A percentile compares a stretch with the other conserved stretches of the same genome.
Conservation (phyloP, 2,113 vertebrate species). For the Cariama cristata region DNA sequence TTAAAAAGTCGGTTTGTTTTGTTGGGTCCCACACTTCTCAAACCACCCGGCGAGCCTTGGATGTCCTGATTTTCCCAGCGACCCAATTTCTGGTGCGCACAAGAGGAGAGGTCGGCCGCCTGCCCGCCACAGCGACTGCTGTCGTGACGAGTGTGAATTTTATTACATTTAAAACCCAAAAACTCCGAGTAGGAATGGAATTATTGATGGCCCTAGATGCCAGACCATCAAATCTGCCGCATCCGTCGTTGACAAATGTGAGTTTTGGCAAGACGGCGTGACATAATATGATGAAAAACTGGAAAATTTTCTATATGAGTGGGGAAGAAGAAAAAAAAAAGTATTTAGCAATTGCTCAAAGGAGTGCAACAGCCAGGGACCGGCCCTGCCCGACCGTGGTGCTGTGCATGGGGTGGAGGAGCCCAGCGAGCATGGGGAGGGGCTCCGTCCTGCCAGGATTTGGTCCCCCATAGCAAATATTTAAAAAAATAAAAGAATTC, state of each 20-base stretch:
- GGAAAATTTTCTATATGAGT: neutral
- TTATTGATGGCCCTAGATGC: neutral
- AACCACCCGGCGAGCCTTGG: neutral
- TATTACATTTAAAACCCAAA: neutral
- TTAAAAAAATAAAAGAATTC: neutral
- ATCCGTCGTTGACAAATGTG: accelerated
- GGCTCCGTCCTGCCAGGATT: neutral
- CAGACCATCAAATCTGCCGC: too few species aligned
- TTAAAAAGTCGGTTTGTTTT: neutral
- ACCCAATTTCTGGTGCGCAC: neutral
- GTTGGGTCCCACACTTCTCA: neutral
- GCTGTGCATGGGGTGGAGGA: accelerated
- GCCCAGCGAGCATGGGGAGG: accelerated
- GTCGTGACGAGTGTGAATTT: too few species aligned
- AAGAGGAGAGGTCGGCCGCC: neutral
- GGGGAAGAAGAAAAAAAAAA: neutral
- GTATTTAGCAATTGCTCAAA: neutral
- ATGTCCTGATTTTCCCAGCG: neutral
- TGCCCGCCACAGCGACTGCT: accelerated
- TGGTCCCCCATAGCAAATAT: neutral
- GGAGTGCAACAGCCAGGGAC: neutral
- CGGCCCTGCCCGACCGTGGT: too few species aligned
- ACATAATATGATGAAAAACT: neutral
- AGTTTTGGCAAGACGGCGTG: accelerated
- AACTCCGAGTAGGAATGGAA: neutral